Base-by-base conservation (phyloP, 2,113 vertebrate genomes). In the Urocynchramus pylzowi region DNA sequence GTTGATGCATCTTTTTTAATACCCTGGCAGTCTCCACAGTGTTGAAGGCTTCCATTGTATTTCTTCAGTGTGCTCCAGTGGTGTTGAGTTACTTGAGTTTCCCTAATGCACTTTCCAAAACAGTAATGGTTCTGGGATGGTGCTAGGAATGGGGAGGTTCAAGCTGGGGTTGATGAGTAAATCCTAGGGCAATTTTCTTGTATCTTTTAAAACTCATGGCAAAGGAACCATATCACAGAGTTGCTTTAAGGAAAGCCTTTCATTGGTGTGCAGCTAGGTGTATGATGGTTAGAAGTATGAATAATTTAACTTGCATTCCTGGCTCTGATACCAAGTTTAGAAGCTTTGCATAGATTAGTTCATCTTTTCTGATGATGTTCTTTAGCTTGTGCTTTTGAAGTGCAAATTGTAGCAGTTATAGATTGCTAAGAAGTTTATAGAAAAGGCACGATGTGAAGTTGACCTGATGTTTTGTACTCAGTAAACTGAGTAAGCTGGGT, bases 301-400 rank as follows among this genome's bases (percentile, higher is more conserved):
- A 59, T 93, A 59, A 52, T 63, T 42, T 65, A 30, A 76, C 39
- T 84, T 83, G 30, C 5, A 24, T 74, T 88, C 54, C 14, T 92
- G 90, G 27, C 35, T 74, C 45, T 83, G 67, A 61, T 77, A 85
- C 53, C 42, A 54, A 57, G 21, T 89, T 89, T 79, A 89, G 91
- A 96, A 79, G 70, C 22, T 70, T 86, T 80, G 35, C n/a, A 13
- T 33, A 35, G 56, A 33, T 87, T 5, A 78, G 37, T 65, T 91
- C 24, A 28, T 44, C 22, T 70, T 85, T 88, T 78, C 76, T 78
- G 4, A 59, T 84, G 12, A 18, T 13, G 2, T 64, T 80, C 35
- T 77, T 64, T 69, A 79, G 37, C 54, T 42, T 78, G 30, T 44
- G 23, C 63, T 70, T 90, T 91, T 88, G 59, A 88, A 93, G 24